These are phyloP conservation scores for Sciaenops ocellatus DNA, from an alignment of 2,797 vertebrate species.

Conservation along the genomic window DNA sequence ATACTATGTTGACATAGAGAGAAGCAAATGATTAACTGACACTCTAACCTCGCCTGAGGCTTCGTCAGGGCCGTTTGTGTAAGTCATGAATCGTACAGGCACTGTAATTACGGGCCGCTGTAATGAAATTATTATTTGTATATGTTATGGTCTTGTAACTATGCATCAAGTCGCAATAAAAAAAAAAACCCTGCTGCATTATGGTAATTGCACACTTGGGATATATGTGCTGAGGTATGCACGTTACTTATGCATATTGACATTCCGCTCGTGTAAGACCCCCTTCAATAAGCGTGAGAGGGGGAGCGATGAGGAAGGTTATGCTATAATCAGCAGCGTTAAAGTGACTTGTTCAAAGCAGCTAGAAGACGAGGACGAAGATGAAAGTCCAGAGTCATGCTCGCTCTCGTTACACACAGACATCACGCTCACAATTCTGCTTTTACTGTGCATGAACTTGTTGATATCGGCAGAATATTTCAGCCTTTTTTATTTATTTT, in stretches of 20 bases:
- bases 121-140: constrained; percentile 82
- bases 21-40: constrained; percentile 48
- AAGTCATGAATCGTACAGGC: constrained; percentile 35
- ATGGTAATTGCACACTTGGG: constrained; percentile 72
- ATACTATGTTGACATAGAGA: constrained; percentile 59
- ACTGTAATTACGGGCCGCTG: constrained; percentile 68
- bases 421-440: constrained; percentile 26
- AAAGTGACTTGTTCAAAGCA: constrained; percentile 36
- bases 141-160: constrained; percentile 82
- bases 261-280: constrained; percentile 61
- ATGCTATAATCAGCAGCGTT: constrained; percentile 56
- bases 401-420: constrained; percentile 23
- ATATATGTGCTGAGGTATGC: constrained; percentile 53
- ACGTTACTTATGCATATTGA: constrained; percentile 44
- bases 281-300: constrained; percentile 32
- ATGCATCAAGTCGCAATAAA: constrained; percentile 64
- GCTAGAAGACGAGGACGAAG: constrained; percentile 25
- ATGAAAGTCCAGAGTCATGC: constrained; percentile 35
- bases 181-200: constrained; percentile 44
- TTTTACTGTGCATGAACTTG: neutral
- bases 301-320: constrained; percentile 47
- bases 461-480: constrained; percentile 12
- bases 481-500: neutral
- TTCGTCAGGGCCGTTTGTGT: constrained; percentile 39
- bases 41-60: constrained; percentile 42